These are phyloP conservation scores for Macroteleia sp. DNA, from an alignment of 2,888 invertebrate species.

Conservation along the genomic window DNA sequence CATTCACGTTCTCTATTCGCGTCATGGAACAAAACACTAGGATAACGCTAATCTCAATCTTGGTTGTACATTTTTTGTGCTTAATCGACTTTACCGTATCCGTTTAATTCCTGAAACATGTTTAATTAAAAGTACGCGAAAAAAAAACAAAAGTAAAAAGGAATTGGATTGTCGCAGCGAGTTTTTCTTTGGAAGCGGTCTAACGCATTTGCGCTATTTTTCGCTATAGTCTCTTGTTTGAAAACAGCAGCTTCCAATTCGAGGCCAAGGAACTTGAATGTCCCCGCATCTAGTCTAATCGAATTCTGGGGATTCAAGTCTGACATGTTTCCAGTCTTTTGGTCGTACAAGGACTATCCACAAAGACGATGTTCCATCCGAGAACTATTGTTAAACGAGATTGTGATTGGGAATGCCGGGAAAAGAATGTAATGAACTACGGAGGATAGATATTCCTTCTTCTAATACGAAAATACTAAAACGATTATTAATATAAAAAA, in stretches of 20 bases:
- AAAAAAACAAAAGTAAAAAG: slow-evolving; percentile 8
- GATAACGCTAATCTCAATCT: slow-evolving; percentile 72
- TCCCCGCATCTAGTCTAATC: slow-evolving; percentile 73
- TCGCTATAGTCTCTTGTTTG: slow-evolving; percentile 51
- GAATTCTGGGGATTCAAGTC: slow-evolving; percentile 72
- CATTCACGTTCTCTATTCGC: slow-evolving; percentile 61
- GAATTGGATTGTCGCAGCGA: not conserved
- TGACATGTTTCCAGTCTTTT: slow-evolving; percentile 61
- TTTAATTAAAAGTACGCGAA: slow-evolving; percentile 62
- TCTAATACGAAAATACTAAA: not conserved
- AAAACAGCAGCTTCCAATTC: slow-evolving; percentile 73
- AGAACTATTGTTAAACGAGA: slow-evolving; percentile 62
- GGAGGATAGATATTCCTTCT: slow-evolving; percentile 2
- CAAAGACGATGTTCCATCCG: slow-evolving; percentile 56
- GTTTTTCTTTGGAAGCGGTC: slow-evolving; percentile 1
- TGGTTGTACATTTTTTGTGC: slow-evolving; percentile 65
- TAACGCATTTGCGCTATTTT: slow-evolving; percentile 53
- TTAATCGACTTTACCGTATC: slow-evolving; percentile 55
- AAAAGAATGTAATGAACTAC: slow-evolving; percentile 47
- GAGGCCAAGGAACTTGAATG: slow-evolving; percentile 73
- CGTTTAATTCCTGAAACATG: slow-evolving; percentile 13
- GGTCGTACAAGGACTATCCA: slow-evolving; percentile 52
- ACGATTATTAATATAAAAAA: not conserved
- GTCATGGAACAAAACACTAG: slow-evolving; percentile 61
- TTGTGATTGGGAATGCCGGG: slow-evolving; percentile 33